phyloP scores from a whole-genome alignment of 2,113 vertebrate genomes.

The Micromys minutus region DNA sequence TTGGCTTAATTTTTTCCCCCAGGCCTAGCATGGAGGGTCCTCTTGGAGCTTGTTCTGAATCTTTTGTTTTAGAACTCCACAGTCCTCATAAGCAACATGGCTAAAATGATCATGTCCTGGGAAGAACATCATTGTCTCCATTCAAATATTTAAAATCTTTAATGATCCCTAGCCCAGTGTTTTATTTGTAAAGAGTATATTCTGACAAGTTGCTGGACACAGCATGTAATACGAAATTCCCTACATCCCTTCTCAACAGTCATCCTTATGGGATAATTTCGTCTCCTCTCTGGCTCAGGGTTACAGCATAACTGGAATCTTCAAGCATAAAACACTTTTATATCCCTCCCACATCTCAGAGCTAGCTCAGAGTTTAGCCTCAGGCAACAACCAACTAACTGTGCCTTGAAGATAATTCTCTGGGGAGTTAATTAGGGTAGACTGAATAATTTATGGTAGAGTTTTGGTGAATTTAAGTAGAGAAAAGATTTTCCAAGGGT shows the following conservation, averaged over 20 bases:
- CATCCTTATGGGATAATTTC: conserved; percentile 37
- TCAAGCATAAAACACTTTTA: conserved; percentile 30
- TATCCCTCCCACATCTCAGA: conserved; percentile 44
- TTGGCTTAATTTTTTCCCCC: not conserved
- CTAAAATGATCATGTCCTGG: not conserved
- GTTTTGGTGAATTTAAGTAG: conserved; percentile 75
- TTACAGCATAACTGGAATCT: conserved; percentile 50
- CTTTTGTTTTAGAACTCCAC: conserved; percentile 23
- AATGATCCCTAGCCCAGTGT: not conserved
- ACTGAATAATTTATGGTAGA: conserved; percentile 79
- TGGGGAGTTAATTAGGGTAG: conserved; percentile 76
- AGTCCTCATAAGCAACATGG: not conserved
- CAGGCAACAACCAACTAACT: conserved; percentile 73
- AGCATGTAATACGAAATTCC: not conserved
- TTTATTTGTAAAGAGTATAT: conserved; percentile 29
- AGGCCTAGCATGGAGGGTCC: not conserved
- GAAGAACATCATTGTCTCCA: not conserved
- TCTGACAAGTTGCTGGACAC: conserved; percentile 6
- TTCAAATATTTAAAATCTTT: conserved; percentile 55
- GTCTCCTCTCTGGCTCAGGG: conserved; percentile 26
- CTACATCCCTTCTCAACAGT: not conserved
- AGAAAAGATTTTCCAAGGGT: conserved; percentile 63
- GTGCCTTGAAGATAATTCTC: conserved; percentile 75
- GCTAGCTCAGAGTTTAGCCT: conserved; percentile 63
- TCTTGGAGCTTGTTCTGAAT: not conserved